Conservation (phyloP, 2,888 invertebrate genomes). For the Heteropelma amictum region DNA sequence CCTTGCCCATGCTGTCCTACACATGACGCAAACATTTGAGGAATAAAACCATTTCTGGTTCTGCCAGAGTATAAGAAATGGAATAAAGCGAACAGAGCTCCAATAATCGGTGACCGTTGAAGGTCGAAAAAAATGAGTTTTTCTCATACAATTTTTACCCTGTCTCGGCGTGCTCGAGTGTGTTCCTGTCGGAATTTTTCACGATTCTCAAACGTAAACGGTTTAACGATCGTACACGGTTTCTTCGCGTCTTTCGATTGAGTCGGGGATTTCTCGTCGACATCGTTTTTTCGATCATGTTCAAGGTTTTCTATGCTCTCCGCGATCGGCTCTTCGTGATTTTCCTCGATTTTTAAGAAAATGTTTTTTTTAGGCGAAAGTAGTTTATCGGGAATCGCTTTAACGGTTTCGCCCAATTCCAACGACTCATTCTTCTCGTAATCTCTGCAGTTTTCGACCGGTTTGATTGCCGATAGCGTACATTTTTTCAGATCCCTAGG, state of each 20-base stretch:
- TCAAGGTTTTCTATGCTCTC: neutral
- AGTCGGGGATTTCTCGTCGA: neutral
- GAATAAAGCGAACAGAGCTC: too few relatives aligned
- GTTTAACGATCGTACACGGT: slow-evolving; percentile 36
- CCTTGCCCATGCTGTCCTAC: slow-evolving; percentile 45
- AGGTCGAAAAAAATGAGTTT: neutral
- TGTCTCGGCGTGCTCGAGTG: slow-evolving; percentile 50
- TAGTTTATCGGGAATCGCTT: neutral
- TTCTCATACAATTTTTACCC: slow-evolving; percentile 10
- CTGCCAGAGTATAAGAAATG: neutral
- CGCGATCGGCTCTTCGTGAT: neutral
- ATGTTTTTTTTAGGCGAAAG: neutral
- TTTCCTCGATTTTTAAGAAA: neutral
- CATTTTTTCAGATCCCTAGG: slow-evolving; percentile 40
- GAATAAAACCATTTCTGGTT: neutral
- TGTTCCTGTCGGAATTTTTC: slow-evolving; percentile 54
- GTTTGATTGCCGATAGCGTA: slow-evolving; percentile 37
- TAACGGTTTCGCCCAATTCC: neutral
- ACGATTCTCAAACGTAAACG: slow-evolving; percentile 60
- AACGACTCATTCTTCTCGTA: neutral
- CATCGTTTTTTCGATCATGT: neutral
- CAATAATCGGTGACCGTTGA: too few relatives aligned
- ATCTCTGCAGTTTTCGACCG: neutral
- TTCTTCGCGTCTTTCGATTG: slow-evolving; percentile 24
- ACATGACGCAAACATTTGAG: neutral